Evolutionary conservation across 53 echinoderm and acorn worm genomes (phyloP).

Genomic region (Henricia sp.): DNA sequence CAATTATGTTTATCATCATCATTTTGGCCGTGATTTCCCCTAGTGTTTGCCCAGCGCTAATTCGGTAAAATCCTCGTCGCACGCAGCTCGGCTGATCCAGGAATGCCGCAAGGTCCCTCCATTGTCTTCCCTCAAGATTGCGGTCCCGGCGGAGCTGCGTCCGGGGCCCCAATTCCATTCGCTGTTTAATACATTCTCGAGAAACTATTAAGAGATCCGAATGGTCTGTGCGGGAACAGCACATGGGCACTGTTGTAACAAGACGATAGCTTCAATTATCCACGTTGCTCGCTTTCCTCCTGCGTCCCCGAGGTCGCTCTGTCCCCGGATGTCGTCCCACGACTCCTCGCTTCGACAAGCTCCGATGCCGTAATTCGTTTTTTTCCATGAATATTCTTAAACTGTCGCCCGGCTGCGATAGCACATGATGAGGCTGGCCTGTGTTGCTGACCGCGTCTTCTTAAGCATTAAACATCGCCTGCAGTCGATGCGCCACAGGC

Average conservation of each 20-base stretch:
- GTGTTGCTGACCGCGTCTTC: slow-evolving; percentile 2
- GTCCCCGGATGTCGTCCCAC: background rate
- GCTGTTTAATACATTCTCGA: slow-evolving; percentile 59
- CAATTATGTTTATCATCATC: background rate
- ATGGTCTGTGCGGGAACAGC: slow-evolving; percentile 19
- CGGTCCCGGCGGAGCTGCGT: slow-evolving; percentile 18
- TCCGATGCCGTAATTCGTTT: slow-evolving; percentile 48
- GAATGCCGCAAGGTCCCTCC: slow-evolving; percentile 33
- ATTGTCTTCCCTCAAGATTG: slow-evolving; percentile 54
- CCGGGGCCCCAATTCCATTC: slow-evolving; percentile 38
- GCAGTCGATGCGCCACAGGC: slow-evolving; percentile 30
- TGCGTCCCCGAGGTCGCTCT: background rate
- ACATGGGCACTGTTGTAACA: slow-evolving; percentile 27
- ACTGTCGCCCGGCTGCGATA: slow-evolving; percentile 38
- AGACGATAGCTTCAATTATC: slow-evolving; percentile 37
- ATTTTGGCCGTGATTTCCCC: slow-evolving; percentile 2
- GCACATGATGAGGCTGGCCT: background rate
- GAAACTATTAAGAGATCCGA: slow-evolving; percentile 57
- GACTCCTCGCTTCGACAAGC: slow-evolving; percentile 7
- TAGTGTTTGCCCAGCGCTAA: slow-evolving; percentile 15
- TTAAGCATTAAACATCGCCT: background rate
- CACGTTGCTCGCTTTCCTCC: slow-evolving; percentile 29
- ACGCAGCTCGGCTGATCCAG: slow-evolving; percentile 47
- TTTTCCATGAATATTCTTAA: slow-evolving; percentile 60
- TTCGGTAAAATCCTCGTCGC: slow-evolving; percentile 34